Evolutionary conservation across 2,113 vertebrate genomes (phyloP).

Genomic region (Melanostigma gelatinosum): DNA sequence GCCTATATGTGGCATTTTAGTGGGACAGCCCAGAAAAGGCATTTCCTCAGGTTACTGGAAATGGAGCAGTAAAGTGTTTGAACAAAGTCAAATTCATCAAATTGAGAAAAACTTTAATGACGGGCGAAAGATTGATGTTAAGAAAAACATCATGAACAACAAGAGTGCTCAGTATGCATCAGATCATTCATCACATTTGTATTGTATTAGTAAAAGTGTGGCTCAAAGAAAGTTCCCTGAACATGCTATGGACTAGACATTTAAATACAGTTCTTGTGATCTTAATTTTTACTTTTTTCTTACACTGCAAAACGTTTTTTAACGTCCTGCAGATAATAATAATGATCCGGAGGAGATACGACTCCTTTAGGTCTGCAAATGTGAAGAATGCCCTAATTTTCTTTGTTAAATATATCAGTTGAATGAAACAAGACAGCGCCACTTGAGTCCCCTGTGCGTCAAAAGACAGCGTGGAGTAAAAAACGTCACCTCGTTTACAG

Average conservation of each 20-base stretch:
- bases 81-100: conserved; percentile 39
- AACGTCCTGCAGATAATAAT: background rate
- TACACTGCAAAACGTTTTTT: background rate
- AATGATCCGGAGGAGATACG: background rate
- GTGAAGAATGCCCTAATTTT: background rate
- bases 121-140: conserved; percentile 26
- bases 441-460: background rate
- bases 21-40: conserved; percentile 82
- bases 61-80: conserved; percentile 53
- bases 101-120: conserved; percentile 49
- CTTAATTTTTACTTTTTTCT: background rate
- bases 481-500: background rate
- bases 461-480: background rate
- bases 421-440: background rate
- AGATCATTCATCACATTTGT: background rate
- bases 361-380: background rate
- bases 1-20: conserved; percentile 77
- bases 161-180: background rate
- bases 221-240: background rate
- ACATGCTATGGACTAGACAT: background rate
- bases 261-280: background rate
- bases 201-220: background rate
- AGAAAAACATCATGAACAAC: background rate
- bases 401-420: background rate
- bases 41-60: conserved; percentile 85